Percentiles rank a stretch among this genome's conserved stretches.
phyloP scores from a whole-genome alignment of 2,113 vertebrate species.

The Gallinago jamesoni region DNA sequence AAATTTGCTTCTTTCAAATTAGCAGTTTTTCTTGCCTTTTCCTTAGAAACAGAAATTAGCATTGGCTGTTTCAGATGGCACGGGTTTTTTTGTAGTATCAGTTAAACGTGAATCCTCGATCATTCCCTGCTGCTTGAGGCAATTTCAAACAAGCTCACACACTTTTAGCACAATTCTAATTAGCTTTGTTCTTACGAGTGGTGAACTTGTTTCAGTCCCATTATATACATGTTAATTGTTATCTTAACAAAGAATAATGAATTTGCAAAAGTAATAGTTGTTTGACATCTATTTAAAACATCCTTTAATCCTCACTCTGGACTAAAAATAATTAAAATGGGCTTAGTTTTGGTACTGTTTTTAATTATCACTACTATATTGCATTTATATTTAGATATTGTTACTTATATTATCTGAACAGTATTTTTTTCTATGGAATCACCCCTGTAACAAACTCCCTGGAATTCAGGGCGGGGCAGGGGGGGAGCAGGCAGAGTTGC shows the following conservation, averaged over 20 bases:
- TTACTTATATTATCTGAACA: background rate
- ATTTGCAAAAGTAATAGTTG: background rate
- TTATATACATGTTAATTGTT: conserved; percentile 44
- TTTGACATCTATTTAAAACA: background rate
- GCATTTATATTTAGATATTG: background rate
- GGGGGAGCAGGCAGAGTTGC: background rate
- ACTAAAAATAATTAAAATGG: background rate
- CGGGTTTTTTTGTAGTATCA: background rate
- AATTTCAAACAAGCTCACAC: conserved; percentile 33
- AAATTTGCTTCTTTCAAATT: background rate
- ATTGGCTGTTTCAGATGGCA: background rate
- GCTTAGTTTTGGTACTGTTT: background rate
- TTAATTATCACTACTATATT: background rate
- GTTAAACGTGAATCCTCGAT: background rate
- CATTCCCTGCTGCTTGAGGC: conserved; percentile 36
- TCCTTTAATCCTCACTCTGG: background rate
- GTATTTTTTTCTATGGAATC: background rate
- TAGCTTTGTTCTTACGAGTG: conserved; percentile 38
- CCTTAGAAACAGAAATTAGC: background rate
- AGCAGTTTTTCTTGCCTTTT: background rate
- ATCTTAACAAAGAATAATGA: conserved; percentile 22
- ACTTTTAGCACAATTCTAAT: conserved; percentile 2
- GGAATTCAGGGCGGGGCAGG: background rate
- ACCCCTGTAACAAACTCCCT: background rate
- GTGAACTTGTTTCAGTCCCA: conserved; percentile 40